Base-by-base conservation (phyloP, 2,888 invertebrate genomes). In the Thumatha senex region DNA sequence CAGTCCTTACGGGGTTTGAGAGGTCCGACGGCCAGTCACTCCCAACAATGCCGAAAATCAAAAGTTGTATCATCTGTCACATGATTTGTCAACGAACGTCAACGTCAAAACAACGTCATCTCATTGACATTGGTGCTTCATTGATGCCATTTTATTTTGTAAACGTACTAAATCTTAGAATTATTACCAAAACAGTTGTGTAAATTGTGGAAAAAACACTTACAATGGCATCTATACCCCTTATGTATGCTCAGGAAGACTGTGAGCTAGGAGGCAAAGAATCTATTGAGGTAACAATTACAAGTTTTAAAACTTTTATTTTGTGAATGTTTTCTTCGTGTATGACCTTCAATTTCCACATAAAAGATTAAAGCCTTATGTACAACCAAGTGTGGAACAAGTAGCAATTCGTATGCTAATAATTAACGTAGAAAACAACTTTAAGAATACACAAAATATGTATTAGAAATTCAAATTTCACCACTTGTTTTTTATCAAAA, bases 201-300 rank as follows among this genome's bases (percentile, higher is more conserved):
- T 39, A 30, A 33, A 43, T 13, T 33, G 35, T 11, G 30, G 34
- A 44, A 36, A 53, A 58, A 49, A 46, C 30, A 43, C 42, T 33
- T 47, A 79, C 58, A 51, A 89, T 90, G 89, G 87, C 93, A 66
- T 80, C 92, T 46, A 91, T 93, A 75, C 94, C 94, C 9, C 80
- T 95, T 62, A 93, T 95, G 81, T 89, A 93, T 58, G 89, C 92
- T 30, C 93, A 94, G 63, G 94, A 94, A 60, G 95, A 95, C 76
- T 93, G 93, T 61, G 95, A 95, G 72, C 86, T 92, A 35, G 95
- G 95, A 40, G 94, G 94, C 58, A 95, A 95, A 74, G 93, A 93
- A 70, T 89, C 82, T 42, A 84, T 91, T 12, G 84, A 91, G 82
- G 90, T 90, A 82, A 77, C 49, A 29, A 56, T 47, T 40, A 11